Base-by-base conservation (phyloP, 2,797 vertebrate species). In the Chaetodon trifasciatus region DNA sequence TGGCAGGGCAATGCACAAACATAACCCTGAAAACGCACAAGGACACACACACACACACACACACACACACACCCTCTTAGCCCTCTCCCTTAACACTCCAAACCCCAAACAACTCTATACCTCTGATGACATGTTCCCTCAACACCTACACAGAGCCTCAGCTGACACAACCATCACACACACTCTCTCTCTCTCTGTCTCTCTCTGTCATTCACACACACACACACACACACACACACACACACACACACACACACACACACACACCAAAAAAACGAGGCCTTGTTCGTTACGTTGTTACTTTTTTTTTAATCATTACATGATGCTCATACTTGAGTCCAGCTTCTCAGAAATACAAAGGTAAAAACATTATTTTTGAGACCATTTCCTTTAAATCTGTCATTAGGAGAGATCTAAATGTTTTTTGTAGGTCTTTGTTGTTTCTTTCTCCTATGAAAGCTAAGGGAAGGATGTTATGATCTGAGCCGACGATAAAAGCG, bases 61-160 rank as follows among this genome's bases (percentile, higher is more conserved):
- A 65, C 65, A 78, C 65, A 72, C 73, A 66, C 46, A 64, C 40
- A 68, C 47, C n/a, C 39, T 85, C 67, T 70, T 50, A 87, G 53
- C 28, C 63, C 47, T 75, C 71, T 62, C 53, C 53, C 68, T 81
- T 70, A 75, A 57, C 70, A 62, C 86, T 89, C 71, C 83, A 82
- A 73, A 91, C 64, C 88, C 62, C 87, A 86, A 83, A 93, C 73
- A 87, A 81, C 89, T 81, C 0, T 9, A 88, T 85, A 79, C 82
- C 79, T 75, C 69, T 89, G 91, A 92, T 92, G 95, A 95, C 89
- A 93, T 79, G 81, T 89, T 94, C 93, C 89, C 86, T 96, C 93
- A 95, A 90, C 95, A 94, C 91, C 80, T 85, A 89, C 90, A 90
- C 89, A 94, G 74, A 79, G 67, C 92, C 92, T 93, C 56, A 83